Evolutionary conservation across 2,797 vertebrate species (phyloP).

Genomic region (Sebastiscus tertius): DNA sequence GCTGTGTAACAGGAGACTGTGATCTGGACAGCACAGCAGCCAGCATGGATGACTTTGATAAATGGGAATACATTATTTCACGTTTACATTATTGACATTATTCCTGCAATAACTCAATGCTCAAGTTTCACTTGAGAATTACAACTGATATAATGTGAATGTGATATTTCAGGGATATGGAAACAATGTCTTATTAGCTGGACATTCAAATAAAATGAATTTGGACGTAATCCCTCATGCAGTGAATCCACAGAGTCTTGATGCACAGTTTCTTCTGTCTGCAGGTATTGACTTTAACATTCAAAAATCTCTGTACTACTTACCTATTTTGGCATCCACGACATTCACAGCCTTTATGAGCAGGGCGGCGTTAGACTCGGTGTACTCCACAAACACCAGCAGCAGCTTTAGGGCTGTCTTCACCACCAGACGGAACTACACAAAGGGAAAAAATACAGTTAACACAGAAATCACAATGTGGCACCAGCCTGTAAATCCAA

Average conservation of each 20-base stretch:
- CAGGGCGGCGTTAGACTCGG: conserved; percentile 89
- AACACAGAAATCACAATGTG: conserved; percentile 6
- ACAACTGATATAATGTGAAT: neutral
- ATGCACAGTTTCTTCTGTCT: neutral
- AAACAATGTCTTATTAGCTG: neutral
- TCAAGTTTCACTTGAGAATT: neutral
- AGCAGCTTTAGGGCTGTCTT: conserved; percentile 96
- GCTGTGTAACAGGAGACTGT: conserved; percentile 39
- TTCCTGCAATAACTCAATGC: neutral
- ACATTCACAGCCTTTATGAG: conserved; percentile 89
- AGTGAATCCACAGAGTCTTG: neutral
- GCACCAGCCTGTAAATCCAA: neutral
- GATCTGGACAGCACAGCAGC: conserved; percentile 8
- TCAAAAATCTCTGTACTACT: conserved; percentile 7
- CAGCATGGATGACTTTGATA: neutral
- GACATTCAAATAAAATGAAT: neutral
- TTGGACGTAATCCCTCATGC: neutral
- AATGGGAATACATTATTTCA: neutral
- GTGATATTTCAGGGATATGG: neutral
- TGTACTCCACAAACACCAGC: conserved; percentile 97
- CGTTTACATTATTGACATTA: neutral
- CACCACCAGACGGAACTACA: conserved; percentile 95
- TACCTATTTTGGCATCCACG: conserved; percentile 90
- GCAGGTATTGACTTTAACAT: neutral
- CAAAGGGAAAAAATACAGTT: conserved; percentile 8